Base-by-base conservation (phyloP, 2,888 invertebrate genomes). In the Margaritifera margaritifera region DNA sequence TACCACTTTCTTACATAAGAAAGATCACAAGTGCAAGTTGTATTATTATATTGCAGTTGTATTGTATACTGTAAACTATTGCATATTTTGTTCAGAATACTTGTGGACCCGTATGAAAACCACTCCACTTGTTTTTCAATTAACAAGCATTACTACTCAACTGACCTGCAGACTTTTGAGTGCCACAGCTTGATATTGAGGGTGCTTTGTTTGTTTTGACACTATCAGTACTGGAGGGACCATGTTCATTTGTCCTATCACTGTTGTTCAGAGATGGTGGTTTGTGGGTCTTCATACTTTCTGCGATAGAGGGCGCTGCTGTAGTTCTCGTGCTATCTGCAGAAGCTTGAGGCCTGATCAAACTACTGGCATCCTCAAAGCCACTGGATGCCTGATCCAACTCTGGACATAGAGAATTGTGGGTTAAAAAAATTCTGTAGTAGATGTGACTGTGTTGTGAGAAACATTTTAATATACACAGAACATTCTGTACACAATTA, bases 301-400 rank as follows among this genome's bases (percentile, higher is more conserved):
- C 77, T 18, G 72, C 70, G 54, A 77, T 68, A 50, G 77, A 77
- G 24, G 77, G 77, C 4, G 77, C 77, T 62, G 77, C 77, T 19
- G 77, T 77, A 0, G 77, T 77, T 62, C 74, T 72, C 6, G 72
- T 77, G 59, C 74, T 74, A 70, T 79, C 71, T 42, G 68, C 66
- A 51, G 78, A 69, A 65, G 79, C 61, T 67, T 77, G 74, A 52
- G 74, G 77, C 25, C 64, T 78, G 71, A 72, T 78, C 74, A 66
- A 73, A 63, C 84, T 84, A 57, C 78, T 79, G n/a, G 82, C 84
- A 72, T 87, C 87, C 68, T 85, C 87, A 82, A 87, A 86, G 6
- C 86, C 87, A 79, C 86, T 86, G 19, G 87, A 87, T 0, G 84
- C 84, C 64, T 85, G 84, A 60, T 86, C 86, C 6, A 81, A 77